These are phyloP conservation scores for Ischnus inquisitorius DNA, from an alignment of 2,888 invertebrate genomes.

Conservation along the genomic window DNA sequence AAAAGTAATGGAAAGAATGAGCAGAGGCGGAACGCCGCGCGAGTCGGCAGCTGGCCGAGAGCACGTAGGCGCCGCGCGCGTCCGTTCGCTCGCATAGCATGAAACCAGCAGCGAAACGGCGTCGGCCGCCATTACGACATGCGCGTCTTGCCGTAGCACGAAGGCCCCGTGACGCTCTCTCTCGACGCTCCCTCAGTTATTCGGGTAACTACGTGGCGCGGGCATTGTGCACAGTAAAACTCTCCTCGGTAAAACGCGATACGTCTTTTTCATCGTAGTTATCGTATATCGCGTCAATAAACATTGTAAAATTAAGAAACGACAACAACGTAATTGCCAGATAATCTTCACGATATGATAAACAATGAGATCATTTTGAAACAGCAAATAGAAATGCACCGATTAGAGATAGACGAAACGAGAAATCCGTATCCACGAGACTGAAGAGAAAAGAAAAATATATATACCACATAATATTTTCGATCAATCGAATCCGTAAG, in stretches of 20 bases:
- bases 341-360: neutral
- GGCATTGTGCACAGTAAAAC: slow-evolving; percentile 57
- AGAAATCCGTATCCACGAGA: slow-evolving; percentile 36
- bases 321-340: neutral
- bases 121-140: slow-evolving; percentile 80
- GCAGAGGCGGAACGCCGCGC: neutral
- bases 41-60: slow-evolving; percentile 11
- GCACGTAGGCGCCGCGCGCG: slow-evolving; percentile 16
- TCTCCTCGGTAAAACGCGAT: slow-evolving; percentile 57
- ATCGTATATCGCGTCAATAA: neutral
- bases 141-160: slow-evolving; percentile 78
- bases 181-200: slow-evolving; percentile 70
- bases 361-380: neutral
- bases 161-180: slow-evolving; percentile 71
- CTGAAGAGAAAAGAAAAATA: slow-evolving; percentile 17
- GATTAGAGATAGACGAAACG: slow-evolving; percentile 29
- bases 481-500: slow-evolving; percentile 59
- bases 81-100: slow-evolving; percentile 2
- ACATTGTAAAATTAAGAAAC: neutral
- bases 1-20: neutral
- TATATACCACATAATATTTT: slow-evolving; percentile 7
- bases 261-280: slow-evolving; percentile 36
- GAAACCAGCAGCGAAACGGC: slow-evolving; percentile 46
- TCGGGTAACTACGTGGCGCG: slow-evolving; percentile 69
- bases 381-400: slow-evolving; percentile 34